Evolutionary conservation across 2,797 vertebrate species (phyloP).

Genomic region (Cryptoprocta ferox): DNA sequence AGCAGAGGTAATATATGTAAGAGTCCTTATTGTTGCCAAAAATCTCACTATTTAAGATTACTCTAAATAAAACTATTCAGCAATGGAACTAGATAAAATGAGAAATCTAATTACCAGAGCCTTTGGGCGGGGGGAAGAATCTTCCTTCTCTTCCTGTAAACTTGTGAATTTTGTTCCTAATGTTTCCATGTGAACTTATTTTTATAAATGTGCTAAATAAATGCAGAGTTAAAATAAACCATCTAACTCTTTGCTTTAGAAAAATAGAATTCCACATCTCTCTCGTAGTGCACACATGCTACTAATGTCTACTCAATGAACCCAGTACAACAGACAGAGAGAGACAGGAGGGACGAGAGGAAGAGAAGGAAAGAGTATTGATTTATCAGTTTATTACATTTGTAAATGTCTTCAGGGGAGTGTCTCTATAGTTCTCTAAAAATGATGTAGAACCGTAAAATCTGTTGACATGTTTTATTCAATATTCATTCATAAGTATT

Average conservation of each 20-base stretch:
- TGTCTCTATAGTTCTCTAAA: not conserved
- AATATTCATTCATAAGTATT: not conserved
- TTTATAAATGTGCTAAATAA: slow-evolving; percentile 77
- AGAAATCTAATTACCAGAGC: not conserved
- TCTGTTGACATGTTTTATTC: not conserved
- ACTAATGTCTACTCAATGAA: not conserved
- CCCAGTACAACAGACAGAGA: not conserved
- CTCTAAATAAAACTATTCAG: not conserved
- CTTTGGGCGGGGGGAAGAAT: not conserved
- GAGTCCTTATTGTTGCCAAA: not conserved
- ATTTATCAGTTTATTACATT: not conserved
- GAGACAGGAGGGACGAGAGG: not conserved
- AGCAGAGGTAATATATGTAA: not conserved
- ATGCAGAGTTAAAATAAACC: slow-evolving; percentile 73
- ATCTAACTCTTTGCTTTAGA: slow-evolving; percentile 41
- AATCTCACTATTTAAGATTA: not conserved
- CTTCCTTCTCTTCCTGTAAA: slow-evolving; percentile 52
- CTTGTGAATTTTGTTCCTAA: slow-evolving; percentile 67
- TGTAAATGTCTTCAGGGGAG: not conserved
- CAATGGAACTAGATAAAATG: not conserved
- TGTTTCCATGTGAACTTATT: slow-evolving; percentile 75
- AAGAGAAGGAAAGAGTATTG: not conserved
- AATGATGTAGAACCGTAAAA: not conserved
- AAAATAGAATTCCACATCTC: not conserved
- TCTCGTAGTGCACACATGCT: not conserved